Evolutionary conservation across 2,113 vertebrate genomes (phyloP), one percentile per base, ranked within the genome.

Genomic region (Colossoma macropomum): DNA sequence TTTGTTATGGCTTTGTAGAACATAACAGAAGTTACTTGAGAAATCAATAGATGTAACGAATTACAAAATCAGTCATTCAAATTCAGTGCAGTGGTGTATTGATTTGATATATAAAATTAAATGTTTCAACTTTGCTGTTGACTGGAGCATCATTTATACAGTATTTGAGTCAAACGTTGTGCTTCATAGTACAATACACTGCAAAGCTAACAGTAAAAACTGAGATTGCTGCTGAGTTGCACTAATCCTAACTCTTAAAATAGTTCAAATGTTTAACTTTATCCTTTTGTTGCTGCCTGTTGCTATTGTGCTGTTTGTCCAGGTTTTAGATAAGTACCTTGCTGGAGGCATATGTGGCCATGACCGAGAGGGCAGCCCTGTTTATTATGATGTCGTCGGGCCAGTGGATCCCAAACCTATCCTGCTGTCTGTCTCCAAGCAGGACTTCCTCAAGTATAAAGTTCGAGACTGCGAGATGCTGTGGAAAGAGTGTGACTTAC

Each of bases 381-480:
- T 99, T 83, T 97, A 96, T 96, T 98, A 97, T 0, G 98, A 99
- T 0, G 91, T 99, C 84, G 90, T 98, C 0, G 97, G 98, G 17
- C 96, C 97, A 0, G 90, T 99, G 83, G 98, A 99, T 8, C 94
- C 96, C 83, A 98, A 95, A 82, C 97, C 97, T 34, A 93, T 99
- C 85, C 95, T 99, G 79, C 92, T 97, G 81, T 99, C 98, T 0
- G 97, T 95, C 86, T 95, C 96, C 85, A 99, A 98, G 87, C 98
- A 99, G 89, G 98, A 99, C 91, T 93, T 99, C 87, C 92, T 99
- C 69, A 98, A 94, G 91, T 96, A 96, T 86, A 99, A 99, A 93
- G 96, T 97, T 90, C 90, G 94, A 9, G 97, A 99, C 90, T 98
- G 97, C 0, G 97, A 98, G 92, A n/a, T 93, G 83, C 90, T 98